phyloP scores from a whole-genome alignment of 2,888 invertebrate genomes.

The Epinotia brunnichana region DNA sequence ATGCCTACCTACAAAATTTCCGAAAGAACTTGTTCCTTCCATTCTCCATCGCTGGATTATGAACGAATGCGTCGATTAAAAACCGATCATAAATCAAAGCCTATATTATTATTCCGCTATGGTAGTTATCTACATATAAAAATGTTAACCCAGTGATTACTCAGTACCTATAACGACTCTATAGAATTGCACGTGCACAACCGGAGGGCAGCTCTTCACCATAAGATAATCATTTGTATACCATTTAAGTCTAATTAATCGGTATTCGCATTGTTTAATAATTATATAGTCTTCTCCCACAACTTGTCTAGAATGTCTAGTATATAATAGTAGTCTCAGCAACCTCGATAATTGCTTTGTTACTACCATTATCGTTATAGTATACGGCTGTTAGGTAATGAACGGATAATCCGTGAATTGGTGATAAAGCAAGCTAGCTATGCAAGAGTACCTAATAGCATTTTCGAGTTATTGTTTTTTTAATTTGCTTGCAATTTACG shows the following conservation, averaged over 20 bases:
- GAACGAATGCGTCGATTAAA: neutral
- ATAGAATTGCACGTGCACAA: conserved; percentile 42
- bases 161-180: conserved; percentile 24
- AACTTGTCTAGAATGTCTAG: conserved; percentile 23
- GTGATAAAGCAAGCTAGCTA: too few relatives aligned
- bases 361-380: conserved; percentile 12
- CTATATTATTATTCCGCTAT: conserved; percentile 5
- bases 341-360: conserved; percentile 28
- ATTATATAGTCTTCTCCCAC: conserved; percentile 42
- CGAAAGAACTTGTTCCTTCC: neutral
- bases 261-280: conserved; percentile 47
- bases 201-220: conserved; percentile 42
- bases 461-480: too few relatives aligned
- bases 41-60: neutral
- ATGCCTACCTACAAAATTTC: too few relatives aligned
- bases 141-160: conserved; percentile 35
- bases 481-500: too few relatives aligned
- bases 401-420: too few relatives aligned
- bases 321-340: conserved; percentile 22
- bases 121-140: conserved; percentile 22
- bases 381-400: neutral
- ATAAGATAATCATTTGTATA: conserved; percentile 38
- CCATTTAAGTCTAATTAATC: conserved; percentile 45
- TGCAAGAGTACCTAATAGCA: too few relatives aligned
- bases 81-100: conserved; percentile 21